Evolutionary conservation across 1,140 invertebrate genomes (phyloP), one percentile per base, ranked within the genome.

Genomic region (Camponotus pennsylvanicus): DNA sequence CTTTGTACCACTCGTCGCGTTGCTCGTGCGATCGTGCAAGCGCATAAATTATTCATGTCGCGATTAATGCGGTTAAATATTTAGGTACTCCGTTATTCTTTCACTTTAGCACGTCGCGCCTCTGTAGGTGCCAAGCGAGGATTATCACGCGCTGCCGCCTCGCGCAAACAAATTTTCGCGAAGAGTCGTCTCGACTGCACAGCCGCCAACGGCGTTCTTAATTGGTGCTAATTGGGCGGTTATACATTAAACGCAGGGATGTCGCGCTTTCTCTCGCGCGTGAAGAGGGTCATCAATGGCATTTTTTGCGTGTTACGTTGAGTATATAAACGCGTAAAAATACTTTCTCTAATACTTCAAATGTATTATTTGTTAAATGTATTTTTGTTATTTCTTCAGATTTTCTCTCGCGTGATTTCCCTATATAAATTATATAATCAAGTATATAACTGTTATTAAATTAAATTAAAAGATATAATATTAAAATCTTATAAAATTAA

Each of bases 61-160:
- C 80, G 67, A 91, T 91, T 88, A 91, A 84, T 70, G 55, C 86
- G 78, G 75, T 91, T 90, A 90, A 90, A 92, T 90, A 85, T 91
- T 89, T 85, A 84, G 63, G 37, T 80, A 80, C 32, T 63, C 37
- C 61, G 82, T 86, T 88, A 80, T 88, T 88, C 73, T 92, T 90
- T 91, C 78, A 84, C 77, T 86, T 85, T 88, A 37, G 73, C 52
- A 55, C 67, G 76, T 63, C 27, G 67, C n/a, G 8, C 55, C 45
- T 52, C 32, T 18, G 78, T 42, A 27, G 55, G 8, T 61, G 63
- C 42, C n/a, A 73, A 73, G 67, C 11, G 18, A 32, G 55, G 76
- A 86, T 87, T 87, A 87, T 59, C 63, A 57, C 45, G 64, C 55
- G 15, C 66, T 63, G 78, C 55, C 55, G 13, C 45, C 70, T 80